Base-by-base conservation (phyloP, 2,888 invertebrate species). In the Trileptium ribeirensis region DNA sequence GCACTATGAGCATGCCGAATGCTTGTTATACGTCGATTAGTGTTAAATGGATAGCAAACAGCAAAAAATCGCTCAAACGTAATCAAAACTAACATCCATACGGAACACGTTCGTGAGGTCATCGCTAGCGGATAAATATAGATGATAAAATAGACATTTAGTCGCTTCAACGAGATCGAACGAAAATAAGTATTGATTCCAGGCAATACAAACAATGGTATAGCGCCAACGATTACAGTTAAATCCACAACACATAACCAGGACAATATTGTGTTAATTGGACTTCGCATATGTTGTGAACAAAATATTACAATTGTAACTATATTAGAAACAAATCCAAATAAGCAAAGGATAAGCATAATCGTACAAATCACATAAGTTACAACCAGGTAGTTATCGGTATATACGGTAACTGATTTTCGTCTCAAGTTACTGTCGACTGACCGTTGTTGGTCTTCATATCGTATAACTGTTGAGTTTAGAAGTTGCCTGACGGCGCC, bases 51-150 rank as follows among this genome's bases (percentile, higher is more conserved):
- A 75, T 75, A 75, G n/a, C 77, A 75, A 39, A 75, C 37, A 3
- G 77, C 77, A 36, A 75, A 75, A 75, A 38, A 75, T 2, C 77
- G 77, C 39, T 75, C 77, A 34, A 75, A 38, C n/a, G 77, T 75
- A 24, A 75, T 75, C 77, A 75, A n/a, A 8, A 75, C 77, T 8
- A 75, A n/a, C 36, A 36, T 75, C 77, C 77, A 75, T 38, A 75
- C 39, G 2, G 77, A 75, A 38, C 77, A 75, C 3, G 77, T 75
- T 8, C 77, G 77, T 8, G n/a, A n/a, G 15, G 39, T 36, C 77
- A 75, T 75, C 29, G 38, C 77, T 19, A 75, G n/a, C n/a, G 77
- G 77, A 36, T 75, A 75, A 34, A 75, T 38, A 36, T 37, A 75
- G n/a, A 75, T 75, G 3, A 75, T 36, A 36, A 36, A 38, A 38